These are phyloP conservation scores for Acanthornis magna DNA, from an alignment of 2,797 vertebrate species.

Conservation along the genomic window DNA sequence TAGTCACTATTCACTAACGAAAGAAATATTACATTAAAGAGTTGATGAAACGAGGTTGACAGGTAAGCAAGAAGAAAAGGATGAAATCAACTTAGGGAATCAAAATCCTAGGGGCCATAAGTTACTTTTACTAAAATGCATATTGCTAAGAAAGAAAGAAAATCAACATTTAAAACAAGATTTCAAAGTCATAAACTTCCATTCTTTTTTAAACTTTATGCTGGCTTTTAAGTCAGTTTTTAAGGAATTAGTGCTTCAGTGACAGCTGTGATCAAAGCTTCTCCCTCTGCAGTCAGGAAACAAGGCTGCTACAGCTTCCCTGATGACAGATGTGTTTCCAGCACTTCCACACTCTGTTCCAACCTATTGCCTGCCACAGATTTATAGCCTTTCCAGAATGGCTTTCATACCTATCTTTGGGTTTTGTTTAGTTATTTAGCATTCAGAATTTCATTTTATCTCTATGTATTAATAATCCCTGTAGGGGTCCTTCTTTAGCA, in stretches of 20 bases:
- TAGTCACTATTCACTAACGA: conserved; percentile 30
- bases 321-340: conserved; percentile 1
- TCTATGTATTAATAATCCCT: neutral
- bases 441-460: conserved; percentile 12
- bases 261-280: conserved; percentile 47
- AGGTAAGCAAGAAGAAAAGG: conserved; percentile 27
- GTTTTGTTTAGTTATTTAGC: conserved; percentile 17
- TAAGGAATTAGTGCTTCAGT: conserved; percentile 6
- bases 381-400: neutral
- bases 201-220: neutral
- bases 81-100: neutral
- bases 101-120: neutral
- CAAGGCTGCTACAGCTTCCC: neutral
- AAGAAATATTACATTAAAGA: neutral
- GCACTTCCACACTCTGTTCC: neutral
- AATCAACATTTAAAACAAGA: neutral
- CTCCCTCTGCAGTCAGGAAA: neutral
- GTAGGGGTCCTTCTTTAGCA: neutral
- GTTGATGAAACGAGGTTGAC: conserved; percentile 22
- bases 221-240: conserved; percentile 5
- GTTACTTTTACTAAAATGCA: neutral
- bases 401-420: neutral
- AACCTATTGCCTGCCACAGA: neutral
- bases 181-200: neutral
- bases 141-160: neutral